phyloP scores from a whole-genome alignment of 2,888 invertebrate species.

The Meteorus colon region DNA sequence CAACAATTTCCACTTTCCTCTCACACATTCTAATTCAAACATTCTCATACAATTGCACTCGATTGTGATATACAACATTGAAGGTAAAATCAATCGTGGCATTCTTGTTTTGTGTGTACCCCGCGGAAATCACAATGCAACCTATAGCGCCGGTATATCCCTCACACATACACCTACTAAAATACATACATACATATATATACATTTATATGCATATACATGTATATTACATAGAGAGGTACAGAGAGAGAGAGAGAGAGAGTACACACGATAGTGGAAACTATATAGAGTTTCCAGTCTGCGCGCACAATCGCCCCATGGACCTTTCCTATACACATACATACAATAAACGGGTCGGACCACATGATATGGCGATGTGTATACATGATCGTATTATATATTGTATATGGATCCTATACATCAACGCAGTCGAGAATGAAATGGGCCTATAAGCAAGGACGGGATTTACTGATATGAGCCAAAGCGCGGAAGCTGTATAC shows the following conservation, averaged over 20 bases:
- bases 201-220: not conserved
- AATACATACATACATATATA: not conserved
- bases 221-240: too few species aligned
- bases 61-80: not conserved
- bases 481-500: constrained; percentile 12
- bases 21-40: too few species aligned
- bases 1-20: too few species aligned
- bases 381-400: not conserved
- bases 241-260: too few species aligned
- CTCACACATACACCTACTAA: too few species aligned
- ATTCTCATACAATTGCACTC: too few species aligned
- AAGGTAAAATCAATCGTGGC: constrained; percentile 2
- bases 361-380: not conserved
- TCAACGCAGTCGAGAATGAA: constrained; percentile 1
- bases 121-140: constrained; percentile 11
- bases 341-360: not conserved
- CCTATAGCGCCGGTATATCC: not conserved
- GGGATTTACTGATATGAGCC: constrained; percentile 12
- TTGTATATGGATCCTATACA: constrained; percentile 6
- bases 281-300: constrained; percentile 34
- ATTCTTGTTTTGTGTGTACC: not conserved
- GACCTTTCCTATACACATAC: not conserved
- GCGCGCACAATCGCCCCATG: constrained; percentile 35
- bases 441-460: constrained; percentile 4
- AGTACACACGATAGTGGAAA: constrained; percentile 17